phyloP scores from a whole-genome alignment of 1,140 invertebrate genomes.

The Helicoverpa armigera region DNA sequence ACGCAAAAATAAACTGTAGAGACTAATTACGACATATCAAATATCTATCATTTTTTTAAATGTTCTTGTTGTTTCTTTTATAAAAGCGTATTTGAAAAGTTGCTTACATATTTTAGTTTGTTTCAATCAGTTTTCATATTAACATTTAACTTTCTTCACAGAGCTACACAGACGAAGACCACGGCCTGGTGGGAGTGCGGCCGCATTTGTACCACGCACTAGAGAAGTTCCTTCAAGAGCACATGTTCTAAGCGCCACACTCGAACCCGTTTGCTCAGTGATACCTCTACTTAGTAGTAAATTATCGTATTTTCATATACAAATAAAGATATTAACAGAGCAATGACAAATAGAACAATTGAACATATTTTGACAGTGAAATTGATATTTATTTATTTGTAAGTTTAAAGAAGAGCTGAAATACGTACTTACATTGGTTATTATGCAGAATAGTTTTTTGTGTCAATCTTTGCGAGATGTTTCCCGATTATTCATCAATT shows the following conservation, averaged over 20 bases:
- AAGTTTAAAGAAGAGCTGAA: background rate
- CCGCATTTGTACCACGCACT: constrained; percentile 96
- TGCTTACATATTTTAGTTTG: too few species aligned
- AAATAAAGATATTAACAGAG: constrained; percentile 14
- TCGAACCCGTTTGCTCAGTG: constrained; percentile 35
- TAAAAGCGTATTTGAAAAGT: too few species aligned
- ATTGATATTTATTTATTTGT: background rate
- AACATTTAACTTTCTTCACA: constrained; percentile 82
- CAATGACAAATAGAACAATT: background rate
- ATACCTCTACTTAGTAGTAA: constrained; percentile 3
- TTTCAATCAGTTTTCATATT: too few species aligned
- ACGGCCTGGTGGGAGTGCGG: constrained; percentile 92
- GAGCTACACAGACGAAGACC: constrained; percentile 98
- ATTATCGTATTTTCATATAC: constrained; percentile 23
- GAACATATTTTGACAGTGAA: background rate
- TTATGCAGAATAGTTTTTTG: too few species aligned
- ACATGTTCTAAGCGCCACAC: constrained; percentile 70
- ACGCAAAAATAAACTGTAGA: too few species aligned
- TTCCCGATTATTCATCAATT: too few species aligned
- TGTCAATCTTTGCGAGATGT: too few species aligned
- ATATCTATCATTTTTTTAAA: too few species aligned
- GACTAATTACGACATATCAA: too few species aligned
- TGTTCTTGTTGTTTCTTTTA: too few species aligned
- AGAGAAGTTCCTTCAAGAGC: constrained; percentile 92
- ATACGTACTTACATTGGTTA: too few species aligned